Conservation (phyloP, 2,888 invertebrate species). For the Lampropteryx suffumata region DNA sequence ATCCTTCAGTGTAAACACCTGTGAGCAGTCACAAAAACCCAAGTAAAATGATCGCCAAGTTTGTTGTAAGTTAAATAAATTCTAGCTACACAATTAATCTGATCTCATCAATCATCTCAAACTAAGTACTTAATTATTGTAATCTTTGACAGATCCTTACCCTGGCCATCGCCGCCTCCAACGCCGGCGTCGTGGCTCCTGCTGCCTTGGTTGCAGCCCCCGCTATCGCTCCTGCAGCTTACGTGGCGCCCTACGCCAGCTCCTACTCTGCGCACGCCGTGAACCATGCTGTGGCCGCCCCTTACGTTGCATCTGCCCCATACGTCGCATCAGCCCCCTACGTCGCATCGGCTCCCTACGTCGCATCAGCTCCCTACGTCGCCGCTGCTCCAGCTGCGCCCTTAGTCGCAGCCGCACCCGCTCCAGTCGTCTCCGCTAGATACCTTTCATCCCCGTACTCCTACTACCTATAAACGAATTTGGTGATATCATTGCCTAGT, state of each 20-base stretch:
- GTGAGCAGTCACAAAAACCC: constrained; percentile 73
- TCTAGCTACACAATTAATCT: no score
- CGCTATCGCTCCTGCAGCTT: constrained; percentile 82
- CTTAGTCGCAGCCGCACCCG: constrained; percentile 35
- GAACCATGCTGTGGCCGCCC: constrained; percentile 89
- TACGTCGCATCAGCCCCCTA: constrained; percentile 69
- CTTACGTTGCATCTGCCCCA: constrained; percentile 65
- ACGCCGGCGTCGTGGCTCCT: constrained; percentile 61
- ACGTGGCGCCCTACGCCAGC: constrained; percentile 88
- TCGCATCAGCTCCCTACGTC: constrained; percentile 42
- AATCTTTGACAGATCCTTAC: constrained; percentile 61
- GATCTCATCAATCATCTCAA: no score
- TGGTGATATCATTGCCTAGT: constrained; percentile 73
- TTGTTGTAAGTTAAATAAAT: constrained; percentile 62
- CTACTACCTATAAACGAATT: constrained; percentile 69
- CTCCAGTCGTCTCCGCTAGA: constrained; percentile 44
- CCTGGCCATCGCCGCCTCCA: constrained; percentile 60
- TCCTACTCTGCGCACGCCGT: constrained; percentile 89
- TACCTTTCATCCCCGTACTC: constrained; percentile 66
- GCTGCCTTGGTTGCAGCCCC: constrained; percentile 80
- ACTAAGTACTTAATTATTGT: neutral
- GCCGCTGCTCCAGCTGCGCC: constrained; percentile 44
- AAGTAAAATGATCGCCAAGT: constrained; percentile 81
- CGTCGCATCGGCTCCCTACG: constrained; percentile 37
- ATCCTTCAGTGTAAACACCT: constrained; percentile 52